phyloP scores from a whole-genome alignment of 1,140 invertebrate genomes.

The Lordiphosa mommai region DNA sequence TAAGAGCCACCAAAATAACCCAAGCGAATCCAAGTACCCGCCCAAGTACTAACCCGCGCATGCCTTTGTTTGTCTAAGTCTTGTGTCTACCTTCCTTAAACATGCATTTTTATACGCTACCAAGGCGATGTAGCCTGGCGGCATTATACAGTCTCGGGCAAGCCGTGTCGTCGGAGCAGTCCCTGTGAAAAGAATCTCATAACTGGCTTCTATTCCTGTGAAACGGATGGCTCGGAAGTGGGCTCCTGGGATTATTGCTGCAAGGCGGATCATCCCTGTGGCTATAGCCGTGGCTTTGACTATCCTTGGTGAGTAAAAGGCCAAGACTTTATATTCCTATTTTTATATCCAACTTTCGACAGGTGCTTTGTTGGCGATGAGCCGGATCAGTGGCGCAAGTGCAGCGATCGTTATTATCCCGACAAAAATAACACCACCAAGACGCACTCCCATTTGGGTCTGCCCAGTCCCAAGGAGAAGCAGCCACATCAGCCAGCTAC shows the following conservation, averaged over 20 bases:
- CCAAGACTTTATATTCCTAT: background rate
- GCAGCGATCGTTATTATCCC: constrained; percentile 89
- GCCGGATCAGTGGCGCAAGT: constrained; percentile 89
- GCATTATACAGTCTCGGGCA: constrained; percentile 88
- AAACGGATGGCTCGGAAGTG: constrained; percentile 85
- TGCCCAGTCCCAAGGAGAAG: constrained; percentile 73
- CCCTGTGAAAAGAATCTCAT: constrained; percentile 86
- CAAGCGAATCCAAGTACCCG: constrained; percentile 30
- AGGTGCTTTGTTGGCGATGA: constrained; percentile 90
- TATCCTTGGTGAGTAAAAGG: constrained; percentile 85
- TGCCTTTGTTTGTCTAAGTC: constrained; percentile 12
- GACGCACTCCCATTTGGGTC: constrained; percentile 51
- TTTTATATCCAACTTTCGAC: background rate
- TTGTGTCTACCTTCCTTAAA: constrained; percentile 16
- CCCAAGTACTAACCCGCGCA: constrained; percentile 47
- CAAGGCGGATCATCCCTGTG: constrained; percentile 88
- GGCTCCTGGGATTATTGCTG: constrained; percentile 91
- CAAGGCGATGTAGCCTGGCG: constrained; percentile 82
- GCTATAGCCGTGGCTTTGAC: constrained; percentile 88
- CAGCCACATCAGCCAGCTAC: constrained; percentile 45
- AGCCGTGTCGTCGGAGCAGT: constrained; percentile 86
- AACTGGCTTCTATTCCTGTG: constrained; percentile 88
- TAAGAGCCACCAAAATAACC: constrained; percentile 29
- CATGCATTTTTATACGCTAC: constrained; percentile 44
- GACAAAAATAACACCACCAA: constrained; percentile 47